A percentile compares a stretch with the other conserved stretches of the same genome.
Evolutionary conservation across 2,113 vertebrate genomes (phyloP).

Genomic region (Podilymbus podiceps): DNA sequence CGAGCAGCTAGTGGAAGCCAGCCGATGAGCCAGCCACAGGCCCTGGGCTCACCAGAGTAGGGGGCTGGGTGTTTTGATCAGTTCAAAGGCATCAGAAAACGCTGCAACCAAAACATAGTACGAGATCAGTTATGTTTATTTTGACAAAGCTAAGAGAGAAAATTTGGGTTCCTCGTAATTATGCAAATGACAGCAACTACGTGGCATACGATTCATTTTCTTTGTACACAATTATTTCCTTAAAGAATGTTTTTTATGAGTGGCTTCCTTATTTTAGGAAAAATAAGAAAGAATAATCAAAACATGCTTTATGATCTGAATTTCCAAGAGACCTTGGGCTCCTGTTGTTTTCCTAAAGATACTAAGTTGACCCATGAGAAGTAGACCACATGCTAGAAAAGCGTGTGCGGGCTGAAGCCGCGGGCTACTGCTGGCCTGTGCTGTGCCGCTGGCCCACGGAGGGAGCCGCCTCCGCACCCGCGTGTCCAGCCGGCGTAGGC

Average conservation of each 20-base stretch:
- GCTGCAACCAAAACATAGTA: neutral
- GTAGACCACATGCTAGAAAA: neutral
- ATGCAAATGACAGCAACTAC: constrained; percentile 31
- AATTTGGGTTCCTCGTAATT: neutral
- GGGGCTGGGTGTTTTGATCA: neutral
- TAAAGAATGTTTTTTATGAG: neutral
- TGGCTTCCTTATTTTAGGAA: neutral
- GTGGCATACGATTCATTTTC: neutral
- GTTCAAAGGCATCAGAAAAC: neutral
- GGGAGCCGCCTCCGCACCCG: neutral
- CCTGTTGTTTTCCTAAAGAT: neutral
- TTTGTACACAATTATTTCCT: constrained; percentile 21
- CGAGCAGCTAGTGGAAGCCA: neutral
- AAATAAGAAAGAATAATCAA: neutral
- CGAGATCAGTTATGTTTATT: neutral
- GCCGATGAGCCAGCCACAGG: too few species aligned
- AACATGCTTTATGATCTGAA: neutral
- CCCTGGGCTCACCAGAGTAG: fast-evolving
- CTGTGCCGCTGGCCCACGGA: neutral
- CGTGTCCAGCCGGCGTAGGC: fast-evolving
- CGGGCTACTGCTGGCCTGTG: fast-evolving
- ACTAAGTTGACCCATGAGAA: neutral
- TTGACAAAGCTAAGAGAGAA: neutral
- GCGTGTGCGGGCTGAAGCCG: neutral
- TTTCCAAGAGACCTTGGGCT: neutral